phyloP scores from a whole-genome alignment of 2,888 invertebrate species.

The Dryobotodes eremita region DNA sequence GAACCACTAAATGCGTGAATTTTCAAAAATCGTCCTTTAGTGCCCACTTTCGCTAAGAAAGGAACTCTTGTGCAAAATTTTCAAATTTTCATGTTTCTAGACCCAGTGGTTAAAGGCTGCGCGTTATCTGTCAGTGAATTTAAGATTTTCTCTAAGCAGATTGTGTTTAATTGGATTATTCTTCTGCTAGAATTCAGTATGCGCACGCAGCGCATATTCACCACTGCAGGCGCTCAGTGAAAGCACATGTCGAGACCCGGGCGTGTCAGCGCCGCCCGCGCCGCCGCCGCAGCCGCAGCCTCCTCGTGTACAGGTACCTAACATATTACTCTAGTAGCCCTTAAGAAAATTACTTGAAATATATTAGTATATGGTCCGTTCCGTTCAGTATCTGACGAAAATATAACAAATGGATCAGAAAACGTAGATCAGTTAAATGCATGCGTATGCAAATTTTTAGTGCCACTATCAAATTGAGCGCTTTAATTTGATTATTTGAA shows the following conservation, averaged over 20 bases:
- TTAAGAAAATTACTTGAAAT: background rate
- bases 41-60: background rate
- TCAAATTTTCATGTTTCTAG: too few species aligned
- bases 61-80: background rate
- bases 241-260: conserved; percentile 93
- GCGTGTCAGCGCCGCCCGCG: conserved; percentile 89
- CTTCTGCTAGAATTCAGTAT: conserved; percentile 74
- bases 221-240: conserved; percentile 92
- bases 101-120: background rate
- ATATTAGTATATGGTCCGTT: background rate
- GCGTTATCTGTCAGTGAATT: background rate
- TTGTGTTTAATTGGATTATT: background rate
- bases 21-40: background rate
- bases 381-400: background rate
- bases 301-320: conserved; percentile 75
- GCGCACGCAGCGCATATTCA: conserved; percentile 89
- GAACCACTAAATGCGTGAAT: background rate
- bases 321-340: background rate
- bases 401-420: background rate
- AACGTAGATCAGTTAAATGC: background rate
- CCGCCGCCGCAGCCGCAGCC: conserved; percentile 86
- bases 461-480: background rate
- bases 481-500: background rate
- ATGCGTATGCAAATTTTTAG: background rate
- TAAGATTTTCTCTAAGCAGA: background rate